phyloP scores from a whole-genome alignment of 2,888 invertebrate genomes.

The Volucella bombylans region DNA sequence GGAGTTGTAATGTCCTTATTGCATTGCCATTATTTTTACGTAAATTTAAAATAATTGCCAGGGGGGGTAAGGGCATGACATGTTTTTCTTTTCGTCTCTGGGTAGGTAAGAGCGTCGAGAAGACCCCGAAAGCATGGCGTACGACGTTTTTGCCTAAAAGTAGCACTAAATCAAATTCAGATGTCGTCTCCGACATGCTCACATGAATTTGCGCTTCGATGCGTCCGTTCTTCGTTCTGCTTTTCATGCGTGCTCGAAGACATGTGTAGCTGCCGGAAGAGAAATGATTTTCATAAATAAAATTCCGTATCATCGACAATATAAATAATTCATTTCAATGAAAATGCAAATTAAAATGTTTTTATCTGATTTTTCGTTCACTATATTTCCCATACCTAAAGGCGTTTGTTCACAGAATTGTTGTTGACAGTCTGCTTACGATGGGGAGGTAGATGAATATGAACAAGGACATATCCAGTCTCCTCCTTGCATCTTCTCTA shows the following conservation, averaged over 20 bases:
- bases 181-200: conserved; percentile 47
- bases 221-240: conserved; percentile 30
- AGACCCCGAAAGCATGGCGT: conserved; percentile 33
- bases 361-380: not conserved
- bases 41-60: conserved; percentile 72
- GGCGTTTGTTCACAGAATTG: too few species aligned
- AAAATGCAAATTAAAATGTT: conserved; percentile 60
- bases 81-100: not conserved
- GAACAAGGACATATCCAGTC: too few species aligned
- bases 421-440: too few species aligned
- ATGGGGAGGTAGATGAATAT: too few species aligned
- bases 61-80: conserved; percentile 39
- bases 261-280: conserved; percentile 67
- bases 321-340: conserved; percentile 71
- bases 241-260: conserved; percentile 20
- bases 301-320: conserved; percentile 56
- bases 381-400: too few species aligned
- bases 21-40: conserved; percentile 70
- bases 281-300: conserved; percentile 68
- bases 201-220: conserved; percentile 62
- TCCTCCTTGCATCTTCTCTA: too few species aligned
- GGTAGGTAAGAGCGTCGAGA: not conserved
- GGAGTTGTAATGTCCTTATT: conserved; percentile 55
- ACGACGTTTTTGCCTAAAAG: conserved; percentile 64
- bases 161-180: conserved; percentile 73